Conservation (phyloP, 2,888 invertebrate species). For the Galerucella pusilla region DNA sequence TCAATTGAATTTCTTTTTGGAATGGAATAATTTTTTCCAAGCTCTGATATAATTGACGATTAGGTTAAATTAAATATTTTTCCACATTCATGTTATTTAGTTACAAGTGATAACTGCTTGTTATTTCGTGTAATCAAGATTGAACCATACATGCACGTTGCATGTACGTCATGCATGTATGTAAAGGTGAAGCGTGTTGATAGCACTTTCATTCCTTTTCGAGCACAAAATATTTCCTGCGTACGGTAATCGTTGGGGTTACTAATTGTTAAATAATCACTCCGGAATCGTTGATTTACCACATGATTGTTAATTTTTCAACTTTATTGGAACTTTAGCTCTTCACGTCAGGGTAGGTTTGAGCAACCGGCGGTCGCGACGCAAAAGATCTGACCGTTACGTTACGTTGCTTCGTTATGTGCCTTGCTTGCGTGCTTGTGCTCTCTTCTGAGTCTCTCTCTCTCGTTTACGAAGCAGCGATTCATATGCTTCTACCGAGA, state of each 20-base stretch:
- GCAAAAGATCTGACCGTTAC: no score
- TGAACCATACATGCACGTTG: not conserved
- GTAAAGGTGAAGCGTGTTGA: not conserved
- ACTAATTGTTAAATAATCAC: not conserved
- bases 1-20: no score
- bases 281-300: not conserved
- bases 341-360: no score
- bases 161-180: not conserved
- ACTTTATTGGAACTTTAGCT: no score
- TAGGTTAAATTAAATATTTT: not conserved
- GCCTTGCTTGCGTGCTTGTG: no score
- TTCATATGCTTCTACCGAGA: no score
- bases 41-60: no score
- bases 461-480: no score
- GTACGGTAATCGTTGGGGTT: not conserved
- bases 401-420: no score
- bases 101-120: not conserved
- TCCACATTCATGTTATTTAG: not conserved
- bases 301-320: not conserved
- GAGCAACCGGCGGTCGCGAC: no score
- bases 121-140: not conserved
- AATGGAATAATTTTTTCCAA: no score
- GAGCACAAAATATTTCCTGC: not conserved
- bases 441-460: no score
- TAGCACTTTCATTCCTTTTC: not conserved